Conservation (phyloP, 2,113 vertebrate species). For the Bufo bufo region DNA sequence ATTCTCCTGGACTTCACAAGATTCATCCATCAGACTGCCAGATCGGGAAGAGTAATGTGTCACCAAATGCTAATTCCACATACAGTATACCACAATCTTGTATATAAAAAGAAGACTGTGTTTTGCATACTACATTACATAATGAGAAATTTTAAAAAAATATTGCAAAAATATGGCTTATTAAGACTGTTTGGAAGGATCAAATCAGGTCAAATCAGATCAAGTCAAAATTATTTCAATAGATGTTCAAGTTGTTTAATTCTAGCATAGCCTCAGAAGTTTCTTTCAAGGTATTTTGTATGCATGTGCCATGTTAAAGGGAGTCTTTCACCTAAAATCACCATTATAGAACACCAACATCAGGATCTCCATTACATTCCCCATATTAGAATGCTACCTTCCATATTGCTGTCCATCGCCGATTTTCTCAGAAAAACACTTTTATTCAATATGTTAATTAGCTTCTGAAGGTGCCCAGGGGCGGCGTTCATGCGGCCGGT, state of each 20-base stretch:
- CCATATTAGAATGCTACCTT: too few relatives aligned
- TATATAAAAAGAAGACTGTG: neutral
- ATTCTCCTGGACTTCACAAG: too few relatives aligned
- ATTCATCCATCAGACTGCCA: too few relatives aligned
- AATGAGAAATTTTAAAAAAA: neutral
- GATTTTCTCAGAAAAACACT: too few relatives aligned
- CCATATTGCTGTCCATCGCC: too few relatives aligned
- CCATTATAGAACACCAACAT: too few relatives aligned
- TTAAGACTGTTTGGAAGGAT: neutral
- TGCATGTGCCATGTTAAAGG: conserved; percentile 35
- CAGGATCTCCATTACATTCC: too few relatives aligned
- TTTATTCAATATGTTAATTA: too few relatives aligned
- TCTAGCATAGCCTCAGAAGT: neutral
- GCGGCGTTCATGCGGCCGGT: too few relatives aligned
- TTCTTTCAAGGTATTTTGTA: conserved; percentile 34
- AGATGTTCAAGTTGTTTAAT: neutral
- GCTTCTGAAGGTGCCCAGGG: too few relatives aligned
- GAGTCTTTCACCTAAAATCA: too few relatives aligned
- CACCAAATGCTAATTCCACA: neutral
- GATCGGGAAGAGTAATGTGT: too few relatives aligned
- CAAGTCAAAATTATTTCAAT: neutral
- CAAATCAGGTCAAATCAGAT: neutral
- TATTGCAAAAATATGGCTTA: neutral
- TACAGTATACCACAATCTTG: neutral
- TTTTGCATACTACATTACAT: neutral